A percentile compares a stretch with the other conserved stretches of the same genome.
phyloP scores from a whole-genome alignment of 2,113 vertebrate genomes.

The Arenaria interpres region DNA sequence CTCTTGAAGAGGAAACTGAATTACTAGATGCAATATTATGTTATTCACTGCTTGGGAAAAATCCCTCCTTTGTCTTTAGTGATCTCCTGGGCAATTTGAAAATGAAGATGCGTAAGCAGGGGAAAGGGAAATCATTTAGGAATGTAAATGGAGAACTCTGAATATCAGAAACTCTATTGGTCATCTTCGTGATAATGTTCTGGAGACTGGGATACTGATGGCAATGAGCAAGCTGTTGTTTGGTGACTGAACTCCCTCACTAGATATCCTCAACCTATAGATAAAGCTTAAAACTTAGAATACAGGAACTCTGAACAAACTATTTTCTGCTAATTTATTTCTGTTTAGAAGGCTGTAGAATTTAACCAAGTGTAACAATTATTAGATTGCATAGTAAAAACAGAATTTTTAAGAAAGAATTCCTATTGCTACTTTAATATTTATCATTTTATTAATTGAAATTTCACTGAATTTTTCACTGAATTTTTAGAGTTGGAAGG shows the following conservation, averaged over 20 bases:
- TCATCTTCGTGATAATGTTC: neutral
- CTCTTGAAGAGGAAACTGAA: neutral
- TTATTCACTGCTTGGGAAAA: neutral
- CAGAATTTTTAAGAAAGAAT: neutral
- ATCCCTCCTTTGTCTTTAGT: neutral
- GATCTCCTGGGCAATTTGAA: neutral
- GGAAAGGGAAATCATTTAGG: neutral
- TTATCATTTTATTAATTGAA: neutral
- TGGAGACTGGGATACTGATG: neutral
- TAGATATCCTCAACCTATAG: neutral
- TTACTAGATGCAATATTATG: neutral
- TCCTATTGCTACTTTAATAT: neutral
- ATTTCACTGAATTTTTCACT: too few relatives aligned
- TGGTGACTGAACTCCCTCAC: neutral
- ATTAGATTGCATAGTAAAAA: constrained; percentile 19
- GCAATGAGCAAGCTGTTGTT: neutral
- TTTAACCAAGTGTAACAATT: neutral
- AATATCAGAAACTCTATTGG: neutral
- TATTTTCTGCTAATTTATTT: neutral
- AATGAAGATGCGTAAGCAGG: neutral
- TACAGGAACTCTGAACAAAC: neutral
- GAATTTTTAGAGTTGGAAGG: too few relatives aligned
- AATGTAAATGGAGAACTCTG: neutral
- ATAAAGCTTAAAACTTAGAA: neutral
- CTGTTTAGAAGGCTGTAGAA: neutral